A percentile compares a stretch with the other conserved stretches of the same genome.
Conservation (phyloP, 2,797 vertebrate species). For the Galago senegalensis region DNA sequence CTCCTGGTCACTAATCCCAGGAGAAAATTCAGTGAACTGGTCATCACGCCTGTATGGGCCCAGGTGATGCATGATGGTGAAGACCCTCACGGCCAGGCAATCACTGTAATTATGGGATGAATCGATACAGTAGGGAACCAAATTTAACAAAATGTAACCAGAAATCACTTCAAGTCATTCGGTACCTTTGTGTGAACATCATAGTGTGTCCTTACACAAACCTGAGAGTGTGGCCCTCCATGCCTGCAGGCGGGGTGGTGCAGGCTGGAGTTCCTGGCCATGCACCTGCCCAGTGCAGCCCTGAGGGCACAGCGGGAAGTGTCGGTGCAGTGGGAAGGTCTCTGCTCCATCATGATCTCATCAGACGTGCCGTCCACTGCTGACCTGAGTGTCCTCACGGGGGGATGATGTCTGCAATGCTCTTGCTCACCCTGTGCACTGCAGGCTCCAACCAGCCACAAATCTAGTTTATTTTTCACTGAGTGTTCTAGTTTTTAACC, state of each 20-base stretch:
- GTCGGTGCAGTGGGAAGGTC: not conserved
- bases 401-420: too few species aligned
- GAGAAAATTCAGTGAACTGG: too few species aligned
- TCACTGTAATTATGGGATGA: too few species aligned
- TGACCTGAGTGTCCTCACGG: not conserved
- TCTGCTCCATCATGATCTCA: too few species aligned
- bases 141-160: not conserved
- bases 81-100: too few species aligned
- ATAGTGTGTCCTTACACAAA: not conserved
- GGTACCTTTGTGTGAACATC: not conserved
- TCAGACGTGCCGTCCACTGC: rapidly evolving
- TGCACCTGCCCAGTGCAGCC: not conserved
- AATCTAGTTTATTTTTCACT: not conserved
- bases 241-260: rapidly evolving
- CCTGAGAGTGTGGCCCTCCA: rapidly evolving
- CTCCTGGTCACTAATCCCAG: not conserved
- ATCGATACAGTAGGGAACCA: not conserved
- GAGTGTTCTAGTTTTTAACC: not conserved
- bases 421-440: not conserved
- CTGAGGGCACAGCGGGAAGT: too few species aligned
- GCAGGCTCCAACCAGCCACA: not conserved
- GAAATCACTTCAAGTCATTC: not conserved
- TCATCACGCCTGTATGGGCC: rapidly evolving
- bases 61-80: too few species aligned
- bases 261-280: too few species aligned